These are phyloP conservation scores for Chloroceryle amazona DNA, from an alignment of 2,797 vertebrate genomes.

Conservation along the genomic window DNA sequence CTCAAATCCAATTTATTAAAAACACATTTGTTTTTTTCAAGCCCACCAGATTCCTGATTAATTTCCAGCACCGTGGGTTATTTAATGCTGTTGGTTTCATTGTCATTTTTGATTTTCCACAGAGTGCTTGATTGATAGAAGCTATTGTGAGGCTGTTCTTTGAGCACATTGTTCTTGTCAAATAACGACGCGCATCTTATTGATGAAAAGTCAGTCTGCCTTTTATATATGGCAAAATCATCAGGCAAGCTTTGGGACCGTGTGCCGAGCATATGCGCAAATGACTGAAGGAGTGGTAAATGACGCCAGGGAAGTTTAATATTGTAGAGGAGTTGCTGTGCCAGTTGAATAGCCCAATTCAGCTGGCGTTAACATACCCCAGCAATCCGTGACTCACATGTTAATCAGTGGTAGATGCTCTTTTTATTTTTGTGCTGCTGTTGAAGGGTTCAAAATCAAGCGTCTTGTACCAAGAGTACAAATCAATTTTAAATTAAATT, in stretches of 20 bases:
- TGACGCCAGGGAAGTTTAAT: background rate
- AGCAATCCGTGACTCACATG: conserved; percentile 17
- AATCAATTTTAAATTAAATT: conserved; percentile 50
- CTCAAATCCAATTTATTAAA: conserved; percentile 83
- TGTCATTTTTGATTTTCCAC: conserved; percentile 81
- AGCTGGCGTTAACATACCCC: background rate
- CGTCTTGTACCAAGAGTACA: background rate
- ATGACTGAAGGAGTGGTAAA: background rate
- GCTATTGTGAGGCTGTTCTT: conserved; percentile 66
- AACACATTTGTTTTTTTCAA: conserved; percentile 78
- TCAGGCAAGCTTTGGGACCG: background rate
- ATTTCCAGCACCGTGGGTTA: conserved; percentile 73
- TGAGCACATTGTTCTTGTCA: conserved; percentile 75
- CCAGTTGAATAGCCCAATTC: background rate
- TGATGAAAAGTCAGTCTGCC: conserved; percentile 61
- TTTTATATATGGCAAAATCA: conserved; percentile 51
- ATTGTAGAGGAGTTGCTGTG: background rate
- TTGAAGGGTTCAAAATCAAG: conserved; percentile 5
- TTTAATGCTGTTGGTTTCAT: conserved; percentile 76
- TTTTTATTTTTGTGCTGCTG: conserved; percentile 29
- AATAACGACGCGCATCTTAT: conserved; percentile 60
- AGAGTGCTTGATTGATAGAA: conserved; percentile 75
- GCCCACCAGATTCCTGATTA: conserved; percentile 78
- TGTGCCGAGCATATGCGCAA: background rate
- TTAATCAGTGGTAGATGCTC: conserved; percentile 32